phyloP scores from a whole-genome alignment of 2,888 invertebrate species.

The Smittia aterrima region DNA sequence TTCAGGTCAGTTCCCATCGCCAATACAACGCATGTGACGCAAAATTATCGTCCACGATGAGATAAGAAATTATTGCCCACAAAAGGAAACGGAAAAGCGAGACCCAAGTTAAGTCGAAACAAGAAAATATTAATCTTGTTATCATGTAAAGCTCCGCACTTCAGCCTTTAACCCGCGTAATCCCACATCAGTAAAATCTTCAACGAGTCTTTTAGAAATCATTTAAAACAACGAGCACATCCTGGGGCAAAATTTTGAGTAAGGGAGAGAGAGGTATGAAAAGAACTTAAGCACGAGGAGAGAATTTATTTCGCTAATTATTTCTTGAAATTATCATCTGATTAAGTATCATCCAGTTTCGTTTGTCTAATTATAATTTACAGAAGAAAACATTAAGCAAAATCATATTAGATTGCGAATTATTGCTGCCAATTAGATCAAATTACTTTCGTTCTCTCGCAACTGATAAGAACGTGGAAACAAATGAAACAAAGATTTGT shows the following conservation, averaged over 20 bases:
- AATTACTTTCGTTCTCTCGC: not conserved
- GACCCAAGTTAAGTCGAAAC: too few species aligned
- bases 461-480: not conserved
- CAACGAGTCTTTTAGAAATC: not conserved
- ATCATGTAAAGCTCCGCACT: not conserved
- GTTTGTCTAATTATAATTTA: not conserved
- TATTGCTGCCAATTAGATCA: not conserved
- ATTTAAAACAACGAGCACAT: not conserved
- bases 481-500: not conserved
- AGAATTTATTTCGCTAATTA: too few species aligned
- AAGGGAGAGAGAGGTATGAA: too few species aligned
- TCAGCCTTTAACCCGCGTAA: not conserved
- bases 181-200: not conserved
- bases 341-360: constrained; percentile 1
- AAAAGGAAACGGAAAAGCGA: too few species aligned
- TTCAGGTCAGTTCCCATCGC: too few species aligned
- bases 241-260: too few species aligned
- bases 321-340: not conserved
- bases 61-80: not conserved
- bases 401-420: not conserved
- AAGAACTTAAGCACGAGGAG: too few species aligned
- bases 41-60: too few species aligned
- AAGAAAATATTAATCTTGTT: not conserved
- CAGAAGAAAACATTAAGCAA: not conserved
- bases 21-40: too few species aligned